Evolutionary conservation across 1,140 invertebrate genomes (phyloP), one percentile per base, ranked within the genome.

Genomic region (Drosophila cardini): DNA sequence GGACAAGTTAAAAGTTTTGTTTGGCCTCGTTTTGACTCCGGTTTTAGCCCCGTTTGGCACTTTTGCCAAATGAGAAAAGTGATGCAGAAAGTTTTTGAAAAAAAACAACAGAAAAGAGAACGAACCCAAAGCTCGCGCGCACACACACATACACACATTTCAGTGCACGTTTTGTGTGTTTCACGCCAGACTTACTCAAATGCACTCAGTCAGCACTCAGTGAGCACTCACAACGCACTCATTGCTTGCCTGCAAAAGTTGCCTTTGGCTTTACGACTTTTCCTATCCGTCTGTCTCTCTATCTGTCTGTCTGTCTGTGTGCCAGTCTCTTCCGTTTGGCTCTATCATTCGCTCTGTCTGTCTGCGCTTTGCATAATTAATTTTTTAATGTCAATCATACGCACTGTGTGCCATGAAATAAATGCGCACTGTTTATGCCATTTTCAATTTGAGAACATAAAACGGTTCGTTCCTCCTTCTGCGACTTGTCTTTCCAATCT

Each of bases 331-430:
- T 9, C 15, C 16, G 2, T 9, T 7, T 60, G 2, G 10, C 32
- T 42, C 50, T 46, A 16, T 36, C 11, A 26, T 13, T 38, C 18
- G 46, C 11, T 40, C 16, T 15, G 16, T 38, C 64, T 56, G 71
- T 46, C 50, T 76, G 72, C 69, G 68, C 72, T 77, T 83, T 77
- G 72, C 84, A 87, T 87, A 87, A 87, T 87, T 89, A 87, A 89
- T 87, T 76, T 72, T 74, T 89, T 89, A 87, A 87, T 87, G 83
- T 80, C 83, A 87, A 87, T 87, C 84, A 87, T 87, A 87, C 76
- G 83, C 83, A 87, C 79, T 80, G 83, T 83, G 76, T 40, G 84
- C 84, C 79, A 69, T 71, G 76, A 83, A 87, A 87, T 87, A 74
- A 77, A 87, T 87, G 84, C 72, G 69, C 78, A 67, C 69, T 80